A percentile compares a stretch with the other conserved stretches of the same genome.
phyloP scores from a whole-genome alignment of 2,797 vertebrate species.

The Psittacula echo region DNA sequence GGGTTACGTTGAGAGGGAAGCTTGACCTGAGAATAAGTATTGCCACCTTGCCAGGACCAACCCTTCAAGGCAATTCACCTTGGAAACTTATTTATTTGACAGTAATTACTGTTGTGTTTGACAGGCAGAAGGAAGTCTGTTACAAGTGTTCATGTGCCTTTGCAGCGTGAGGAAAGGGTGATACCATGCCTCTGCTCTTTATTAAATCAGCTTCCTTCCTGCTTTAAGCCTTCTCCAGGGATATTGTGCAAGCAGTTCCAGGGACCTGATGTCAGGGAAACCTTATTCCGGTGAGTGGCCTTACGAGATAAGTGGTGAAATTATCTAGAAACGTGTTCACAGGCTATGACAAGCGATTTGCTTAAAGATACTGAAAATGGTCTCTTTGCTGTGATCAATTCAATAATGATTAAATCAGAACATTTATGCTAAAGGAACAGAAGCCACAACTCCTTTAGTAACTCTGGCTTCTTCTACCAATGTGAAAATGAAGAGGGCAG shows the following conservation, averaged over 20 bases:
- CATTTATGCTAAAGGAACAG: neutral
- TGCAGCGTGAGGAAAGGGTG: neutral
- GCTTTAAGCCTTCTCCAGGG: neutral
- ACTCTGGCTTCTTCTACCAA: neutral
- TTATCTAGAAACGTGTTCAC: neutral
- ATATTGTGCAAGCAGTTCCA: neutral
- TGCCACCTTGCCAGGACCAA: neutral
- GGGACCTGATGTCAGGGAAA: neutral
- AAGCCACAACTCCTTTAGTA: neutral
- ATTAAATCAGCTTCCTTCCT: slow-evolving; percentile 18
- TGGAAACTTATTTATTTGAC: neutral
- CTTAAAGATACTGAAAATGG: neutral
- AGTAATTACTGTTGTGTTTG: neutral
- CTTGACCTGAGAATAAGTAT: neutral
- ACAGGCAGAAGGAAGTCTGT: neutral
- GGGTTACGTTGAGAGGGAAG: neutral
- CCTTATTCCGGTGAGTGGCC: neutral
- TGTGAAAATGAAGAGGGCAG: neutral
- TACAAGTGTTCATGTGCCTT: rapidly evolving
- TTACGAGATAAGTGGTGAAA: neutral
- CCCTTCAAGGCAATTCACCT: neutral
- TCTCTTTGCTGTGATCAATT: neutral
- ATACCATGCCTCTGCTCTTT: neutral
- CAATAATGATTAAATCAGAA: neutral
- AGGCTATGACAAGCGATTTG: neutral